Percentiles rank a stretch among this genome's conserved stretches.
phyloP scores from a whole-genome alignment of 2,888 invertebrate species.

The Panzeria rudis region DNA sequence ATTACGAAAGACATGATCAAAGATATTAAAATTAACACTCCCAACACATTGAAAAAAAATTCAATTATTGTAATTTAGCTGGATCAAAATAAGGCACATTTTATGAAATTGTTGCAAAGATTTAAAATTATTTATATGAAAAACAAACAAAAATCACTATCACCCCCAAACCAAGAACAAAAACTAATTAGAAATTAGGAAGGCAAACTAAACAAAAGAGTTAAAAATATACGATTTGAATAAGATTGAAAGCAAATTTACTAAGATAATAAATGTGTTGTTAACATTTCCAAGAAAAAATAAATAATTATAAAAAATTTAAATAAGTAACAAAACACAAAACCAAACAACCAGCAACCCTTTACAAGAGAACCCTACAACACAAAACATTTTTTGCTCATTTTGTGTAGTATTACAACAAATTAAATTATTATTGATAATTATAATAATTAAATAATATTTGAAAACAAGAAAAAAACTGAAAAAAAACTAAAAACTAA shows the following conservation, averaged over 20 bases:
- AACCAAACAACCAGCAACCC: conserved; percentile 5
- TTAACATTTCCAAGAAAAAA: conserved; percentile 56
- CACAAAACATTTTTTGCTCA: conserved; percentile 66
- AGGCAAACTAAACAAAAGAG: conserved; percentile 38
- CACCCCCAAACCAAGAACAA: conserved; percentile 3
- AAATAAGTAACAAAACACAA: neutral
- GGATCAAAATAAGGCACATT: conserved; percentile 61
- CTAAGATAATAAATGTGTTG: conserved; percentile 52
- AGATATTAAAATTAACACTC: conserved; percentile 29
- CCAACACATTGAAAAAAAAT: conserved; percentile 10
- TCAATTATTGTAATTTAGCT: conserved; percentile 49
- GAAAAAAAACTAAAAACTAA: conserved; percentile 27
- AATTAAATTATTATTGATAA: conserved; percentile 25
- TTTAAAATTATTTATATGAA: conserved; percentile 37
- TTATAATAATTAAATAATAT: conserved; percentile 22
- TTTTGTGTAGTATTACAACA: conserved; percentile 66
- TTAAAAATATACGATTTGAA: conserved; percentile 35
- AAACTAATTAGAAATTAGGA: conserved; percentile 55
- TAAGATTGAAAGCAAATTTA: conserved; percentile 26
- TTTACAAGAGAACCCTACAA: conserved; percentile 9
- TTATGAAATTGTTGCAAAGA: conserved; percentile 69
- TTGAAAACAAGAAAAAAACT: conserved; percentile 34
- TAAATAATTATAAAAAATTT: neutral
- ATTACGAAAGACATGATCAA: conserved; percentile 26
- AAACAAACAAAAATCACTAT: conserved; percentile 22